Percentiles rank a stretch among this genome's conserved stretches.
These are phyloP conservation scores for Lophura nycthemera DNA, from an alignment of 2,113 vertebrate genomes.

Conservation along the genomic window DNA sequence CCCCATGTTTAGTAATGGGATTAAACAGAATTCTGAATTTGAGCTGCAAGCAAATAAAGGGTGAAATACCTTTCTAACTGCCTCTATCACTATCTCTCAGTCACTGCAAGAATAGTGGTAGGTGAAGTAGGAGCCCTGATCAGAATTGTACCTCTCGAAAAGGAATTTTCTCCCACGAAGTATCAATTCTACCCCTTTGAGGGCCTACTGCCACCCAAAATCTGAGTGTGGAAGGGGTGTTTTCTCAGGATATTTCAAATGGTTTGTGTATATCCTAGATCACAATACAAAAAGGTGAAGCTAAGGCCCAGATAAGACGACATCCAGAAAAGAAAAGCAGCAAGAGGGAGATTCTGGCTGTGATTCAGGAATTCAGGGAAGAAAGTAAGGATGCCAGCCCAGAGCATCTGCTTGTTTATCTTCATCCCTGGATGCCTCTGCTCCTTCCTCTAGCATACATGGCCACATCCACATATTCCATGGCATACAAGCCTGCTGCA, in stretches of 20 bases:
- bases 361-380: not conserved
- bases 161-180: not conserved
- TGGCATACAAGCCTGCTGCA: fast-evolving
- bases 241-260: not conserved
- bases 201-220: not conserved
- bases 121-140: not conserved
- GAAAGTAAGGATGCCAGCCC: not conserved
- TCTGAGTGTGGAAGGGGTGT: not conserved
- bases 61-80: too few species aligned
- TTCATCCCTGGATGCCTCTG: not conserved
- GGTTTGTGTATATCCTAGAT: not conserved
- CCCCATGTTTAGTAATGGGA: not conserved
- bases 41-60: too few species aligned
- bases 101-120: too few species aligned
- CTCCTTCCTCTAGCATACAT: not conserved
- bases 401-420: not conserved
- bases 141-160: not conserved
- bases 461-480: not conserved
- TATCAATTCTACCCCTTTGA: not conserved
- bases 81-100: too few species aligned
- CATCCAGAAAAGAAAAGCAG: not conserved
- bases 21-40: not conserved
- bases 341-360: not conserved
- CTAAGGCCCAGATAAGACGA: not conserved
- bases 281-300: not conserved